Base-by-base conservation (phyloP, 1,140 invertebrate species). In the Drosophila paulistorum region DNA sequence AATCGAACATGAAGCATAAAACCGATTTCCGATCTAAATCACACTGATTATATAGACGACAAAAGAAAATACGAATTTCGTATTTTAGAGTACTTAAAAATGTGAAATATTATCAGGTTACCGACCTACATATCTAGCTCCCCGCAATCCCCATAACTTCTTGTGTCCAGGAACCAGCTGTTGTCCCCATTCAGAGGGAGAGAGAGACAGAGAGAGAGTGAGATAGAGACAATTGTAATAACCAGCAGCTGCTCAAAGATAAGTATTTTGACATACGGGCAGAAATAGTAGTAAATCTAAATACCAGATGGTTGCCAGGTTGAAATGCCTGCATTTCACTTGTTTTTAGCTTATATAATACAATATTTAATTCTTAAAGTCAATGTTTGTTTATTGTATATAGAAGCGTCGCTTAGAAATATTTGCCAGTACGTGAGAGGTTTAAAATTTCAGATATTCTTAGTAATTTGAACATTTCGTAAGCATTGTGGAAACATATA, bases 21-120 rank as follows among this genome's bases (percentile, higher is more conserved):
- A 45, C 42, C 45, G 45, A 51, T 51, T 51, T 20, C 45, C 45
- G 45, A 51, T 51, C 45, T 51, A 51, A 51, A 51, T 51, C 9
- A 7, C 45, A 10, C 45, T 23, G 45, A 51, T 51, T 51, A 51
- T 51, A 51, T 11, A 51, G 3, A 10, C 10, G 7, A 51, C 10
- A 20, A 51, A 23, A 51, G 17, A 20, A 51, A 9, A 23, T 20
- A 51, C 6, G 14, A 48, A 48, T 2, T 14, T 17, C 13, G 20
- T 11, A 30, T 3, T 10, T 51, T 3, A 23, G 23, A 23, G 20
- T 23, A 3, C 17, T 6, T 10, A 11, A 51, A 30, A 30, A 6
- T 6, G 30, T 14, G 13, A 3, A 48, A 23, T 4, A 23, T 23
- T 23, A 51, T 51, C 45, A 51, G 45, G 45, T 51, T 51, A 51